These are phyloP conservation scores for Peromyscus melanophrys DNA, from an alignment of 2,797 vertebrate genomes.

Conservation along the genomic window DNA sequence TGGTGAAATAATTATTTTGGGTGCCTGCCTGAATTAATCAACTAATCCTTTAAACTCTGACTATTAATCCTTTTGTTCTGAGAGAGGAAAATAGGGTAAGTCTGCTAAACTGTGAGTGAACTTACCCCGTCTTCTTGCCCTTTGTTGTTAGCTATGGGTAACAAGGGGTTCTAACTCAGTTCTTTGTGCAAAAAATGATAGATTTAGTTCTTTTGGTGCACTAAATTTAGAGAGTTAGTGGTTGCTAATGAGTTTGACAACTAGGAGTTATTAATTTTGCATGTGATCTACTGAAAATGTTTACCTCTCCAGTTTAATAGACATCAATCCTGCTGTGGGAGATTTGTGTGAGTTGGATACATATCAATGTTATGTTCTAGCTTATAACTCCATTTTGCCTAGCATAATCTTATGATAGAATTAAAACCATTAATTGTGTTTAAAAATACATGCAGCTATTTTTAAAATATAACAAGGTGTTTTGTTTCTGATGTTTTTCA, in stretches of 20 bases:
- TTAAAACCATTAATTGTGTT: slow-evolving; percentile 53
- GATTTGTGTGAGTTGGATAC: background rate
- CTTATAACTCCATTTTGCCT: background rate
- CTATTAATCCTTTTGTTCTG: slow-evolving; percentile 42
- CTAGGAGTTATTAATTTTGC: slow-evolving; percentile 60
- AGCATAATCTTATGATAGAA: slow-evolving; percentile 43
- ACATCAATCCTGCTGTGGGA: slow-evolving; percentile 35
- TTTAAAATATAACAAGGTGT: slow-evolving; percentile 71
- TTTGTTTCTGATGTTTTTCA: slow-evolving; percentile 70
- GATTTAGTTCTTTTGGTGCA: slow-evolving; percentile 52
- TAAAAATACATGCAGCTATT: background rate
- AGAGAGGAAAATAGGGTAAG: background rate
- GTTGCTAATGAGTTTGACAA: slow-evolving; percentile 55
- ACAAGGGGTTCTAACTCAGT: slow-evolving; percentile 56
- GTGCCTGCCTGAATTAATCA: slow-evolving; percentile 48
- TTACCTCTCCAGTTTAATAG: slow-evolving; percentile 38
- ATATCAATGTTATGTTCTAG: slow-evolving; percentile 18
- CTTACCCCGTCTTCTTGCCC: background rate
- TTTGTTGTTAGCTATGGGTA: slow-evolving; percentile 68
- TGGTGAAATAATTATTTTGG: slow-evolving; percentile 50
- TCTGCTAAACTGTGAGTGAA: slow-evolving; percentile 44
- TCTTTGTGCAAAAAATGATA: slow-evolving; percentile 74
- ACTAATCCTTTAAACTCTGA: slow-evolving; percentile 51
- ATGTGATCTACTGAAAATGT: slow-evolving; percentile 45
- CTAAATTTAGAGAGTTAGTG: slow-evolving; percentile 61